A percentile compares a stretch with the other conserved stretches of the same genome.
These are phyloP conservation scores for Odontomyia ornata DNA, from an alignment of 2,888 invertebrate species.

Conservation along the genomic window DNA sequence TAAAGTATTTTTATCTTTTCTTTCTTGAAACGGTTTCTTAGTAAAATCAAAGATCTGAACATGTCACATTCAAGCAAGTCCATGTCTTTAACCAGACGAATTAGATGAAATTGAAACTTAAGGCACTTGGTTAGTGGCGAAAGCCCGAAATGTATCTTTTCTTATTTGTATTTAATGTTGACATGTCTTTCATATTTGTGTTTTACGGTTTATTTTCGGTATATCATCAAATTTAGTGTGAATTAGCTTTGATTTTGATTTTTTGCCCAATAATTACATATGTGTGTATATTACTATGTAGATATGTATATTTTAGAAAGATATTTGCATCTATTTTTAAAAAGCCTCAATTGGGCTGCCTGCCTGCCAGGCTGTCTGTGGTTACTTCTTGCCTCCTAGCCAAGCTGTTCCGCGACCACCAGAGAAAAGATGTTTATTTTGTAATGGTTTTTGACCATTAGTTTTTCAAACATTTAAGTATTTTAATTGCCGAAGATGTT, in stretches of 20 bases:
- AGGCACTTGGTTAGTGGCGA: not conserved
- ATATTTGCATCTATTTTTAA: not conserved
- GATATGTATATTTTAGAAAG: not conserved
- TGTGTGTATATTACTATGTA: too few relatives aligned
- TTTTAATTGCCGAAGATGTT: too few relatives aligned
- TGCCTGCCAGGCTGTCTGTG: too few relatives aligned
- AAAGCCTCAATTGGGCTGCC: too few relatives aligned
- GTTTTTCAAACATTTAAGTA: too few relatives aligned
- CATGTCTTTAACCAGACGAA: not conserved
- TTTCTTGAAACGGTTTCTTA: not conserved
- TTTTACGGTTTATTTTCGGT: not conserved
- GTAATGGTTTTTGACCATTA: too few relatives aligned
- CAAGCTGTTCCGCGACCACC: too few relatives aligned
- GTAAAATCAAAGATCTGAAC: not conserved
- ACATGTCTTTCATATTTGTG: slow-evolving; percentile 45
- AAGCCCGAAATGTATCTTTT: not conserved
- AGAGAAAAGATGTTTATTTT: too few relatives aligned
- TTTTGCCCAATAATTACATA: slow-evolving; percentile 6
- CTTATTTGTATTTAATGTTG: slow-evolving; percentile 13
- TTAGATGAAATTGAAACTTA: too few relatives aligned
- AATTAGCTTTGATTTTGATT: not conserved
- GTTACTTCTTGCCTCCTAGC: too few relatives aligned
- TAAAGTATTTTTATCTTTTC: slow-evolving; percentile 20
- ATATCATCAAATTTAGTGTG: not conserved
- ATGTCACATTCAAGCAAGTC: not conserved